Conservation (phyloP, 2,888 invertebrate genomes). For the Scrobipalpa costella region DNA sequence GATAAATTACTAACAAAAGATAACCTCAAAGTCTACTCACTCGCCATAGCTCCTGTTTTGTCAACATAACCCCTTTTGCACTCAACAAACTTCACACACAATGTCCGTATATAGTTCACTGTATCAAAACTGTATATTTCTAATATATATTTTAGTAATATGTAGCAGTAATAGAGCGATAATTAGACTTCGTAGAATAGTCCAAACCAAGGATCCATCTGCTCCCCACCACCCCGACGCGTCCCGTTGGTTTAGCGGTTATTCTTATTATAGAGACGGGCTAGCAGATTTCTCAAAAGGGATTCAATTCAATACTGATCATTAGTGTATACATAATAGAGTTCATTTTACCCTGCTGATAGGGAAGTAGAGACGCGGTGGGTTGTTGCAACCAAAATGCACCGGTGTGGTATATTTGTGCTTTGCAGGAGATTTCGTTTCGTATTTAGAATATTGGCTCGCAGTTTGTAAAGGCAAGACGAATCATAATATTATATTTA, state of each 20-base stretch:
- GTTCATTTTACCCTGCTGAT: slow-evolving; percentile 22
- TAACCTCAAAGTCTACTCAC: slow-evolving; percentile 49
- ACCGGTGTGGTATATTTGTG: neutral
- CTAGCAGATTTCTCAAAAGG: slow-evolving; percentile 35
- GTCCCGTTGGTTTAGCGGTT: slow-evolving; percentile 60
- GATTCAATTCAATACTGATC: slow-evolving; percentile 28
- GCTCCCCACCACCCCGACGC: slow-evolving; percentile 30
- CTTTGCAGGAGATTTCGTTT: slow-evolving; percentile 1
- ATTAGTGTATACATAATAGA: slow-evolving; percentile 22
- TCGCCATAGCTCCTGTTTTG: slow-evolving; percentile 53
- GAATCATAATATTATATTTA: too few relatives aligned
- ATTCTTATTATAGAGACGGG: slow-evolving; percentile 61
- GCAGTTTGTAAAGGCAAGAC: neutral
- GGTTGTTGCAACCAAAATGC: slow-evolving; percentile 8
- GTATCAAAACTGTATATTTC: neutral
- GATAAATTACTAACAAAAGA: slow-evolving; percentile 8
- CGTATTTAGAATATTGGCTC: neutral
- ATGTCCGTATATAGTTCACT: neutral
- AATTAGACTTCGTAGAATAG: neutral
- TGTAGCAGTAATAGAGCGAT: neutral
- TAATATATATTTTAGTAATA: neutral
- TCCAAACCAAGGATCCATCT: neutral
- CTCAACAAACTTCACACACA: slow-evolving; percentile 1
- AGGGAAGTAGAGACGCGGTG: neutral
- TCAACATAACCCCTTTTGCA: slow-evolving; percentile 70